Base-by-base conservation (phyloP, 1,140 invertebrate genomes). In the Lepidurus couesii region DNA sequence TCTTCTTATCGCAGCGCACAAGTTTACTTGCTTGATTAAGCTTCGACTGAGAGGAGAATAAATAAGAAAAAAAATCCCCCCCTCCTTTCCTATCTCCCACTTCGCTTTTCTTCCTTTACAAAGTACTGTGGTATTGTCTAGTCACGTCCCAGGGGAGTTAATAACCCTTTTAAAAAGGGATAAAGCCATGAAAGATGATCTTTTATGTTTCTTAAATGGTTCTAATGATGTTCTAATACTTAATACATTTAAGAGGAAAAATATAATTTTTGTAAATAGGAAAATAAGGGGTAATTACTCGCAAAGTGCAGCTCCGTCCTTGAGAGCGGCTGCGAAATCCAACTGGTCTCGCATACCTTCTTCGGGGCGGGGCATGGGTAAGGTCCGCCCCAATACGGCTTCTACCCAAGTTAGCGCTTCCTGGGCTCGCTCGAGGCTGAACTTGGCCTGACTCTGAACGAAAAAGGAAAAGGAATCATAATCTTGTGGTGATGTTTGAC, bases 391-490 rank as follows among this genome's bases (percentile, higher is more conserved):
- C 13, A 86, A 82, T 0, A 88, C 85, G 34, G 84, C 83, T 81
- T 87, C 84, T 21, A 89, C 83, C 88, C 88, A 89, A 6, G 83
- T 80, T 11, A 88, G 79, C 10, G 84, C 85, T 81, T 88, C 84
- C 44, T 84, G 81, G 3, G 88, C 88, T 80, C 88, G 83, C 43
- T 87, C 84, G 65, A 88, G 77, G 80, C 84, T 85, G 81, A 89
- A 89, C 78, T 89, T 87, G 34, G 88, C 87, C 81, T 88, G 87
- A 80, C 88, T 85, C 88, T 88, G 81, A 75, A 77, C 77, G 78
- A 21, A 80, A 74, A 76, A 81, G 53, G 78, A 45, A 73, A 73
- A 74, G 13, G 44, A 47, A 77, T 79, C 43, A 73, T 8, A 75
- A 73, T 42, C 42, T 75, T 83, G 34, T 34, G 34, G 34, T 34